Conservation (phyloP, 2,888 invertebrate genomes). For the Leptinotarsa peninsularis region DNA sequence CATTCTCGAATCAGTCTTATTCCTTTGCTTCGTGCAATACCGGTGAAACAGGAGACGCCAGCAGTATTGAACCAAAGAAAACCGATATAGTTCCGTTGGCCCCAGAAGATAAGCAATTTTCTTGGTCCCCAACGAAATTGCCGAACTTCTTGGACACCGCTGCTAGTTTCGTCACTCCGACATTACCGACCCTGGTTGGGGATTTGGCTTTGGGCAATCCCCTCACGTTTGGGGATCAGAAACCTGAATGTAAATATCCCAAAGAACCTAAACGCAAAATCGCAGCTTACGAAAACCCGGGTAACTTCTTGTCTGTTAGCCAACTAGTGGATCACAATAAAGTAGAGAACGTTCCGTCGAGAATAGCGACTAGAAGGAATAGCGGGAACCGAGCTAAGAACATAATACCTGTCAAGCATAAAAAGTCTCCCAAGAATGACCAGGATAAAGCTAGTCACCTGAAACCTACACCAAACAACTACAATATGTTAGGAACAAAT, state of each 20-base stretch:
- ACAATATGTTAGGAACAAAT: slow-evolving; percentile 18
- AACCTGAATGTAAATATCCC: slow-evolving; percentile 53
- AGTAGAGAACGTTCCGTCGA: slow-evolving; percentile 51
- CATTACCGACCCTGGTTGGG: slow-evolving; percentile 73
- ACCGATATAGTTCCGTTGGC: slow-evolving; percentile 50
- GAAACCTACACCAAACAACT: slow-evolving; percentile 31
- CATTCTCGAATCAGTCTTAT: slow-evolving; percentile 63
- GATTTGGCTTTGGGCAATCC: slow-evolving; percentile 69
- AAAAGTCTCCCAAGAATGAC: slow-evolving; percentile 40
- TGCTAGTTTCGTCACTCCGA: slow-evolving; percentile 67
- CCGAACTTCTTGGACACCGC: slow-evolving; percentile 64
- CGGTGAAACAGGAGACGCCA: slow-evolving; percentile 51
- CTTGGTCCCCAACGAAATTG: slow-evolving; percentile 71
- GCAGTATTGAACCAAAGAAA: slow-evolving; percentile 51
- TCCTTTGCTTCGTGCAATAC: slow-evolving; percentile 53
- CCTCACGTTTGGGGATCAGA: slow-evolving; percentile 57
- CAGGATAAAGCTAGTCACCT: slow-evolving; percentile 31
- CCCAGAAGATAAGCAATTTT: slow-evolving; percentile 68
- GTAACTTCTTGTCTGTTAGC: slow-evolving; percentile 73
- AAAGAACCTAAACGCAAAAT: slow-evolving; percentile 46
- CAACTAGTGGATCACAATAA: slow-evolving; percentile 73
- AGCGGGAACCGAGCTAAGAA: slow-evolving; percentile 55
- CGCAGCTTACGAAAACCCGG: slow-evolving; percentile 59
- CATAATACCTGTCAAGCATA: slow-evolving; percentile 33
- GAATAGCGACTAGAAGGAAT: slow-evolving; percentile 56